These are phyloP conservation scores for Wasmannia auropunctata DNA, from an alignment of 1,140 invertebrate species.

Conservation along the genomic window DNA sequence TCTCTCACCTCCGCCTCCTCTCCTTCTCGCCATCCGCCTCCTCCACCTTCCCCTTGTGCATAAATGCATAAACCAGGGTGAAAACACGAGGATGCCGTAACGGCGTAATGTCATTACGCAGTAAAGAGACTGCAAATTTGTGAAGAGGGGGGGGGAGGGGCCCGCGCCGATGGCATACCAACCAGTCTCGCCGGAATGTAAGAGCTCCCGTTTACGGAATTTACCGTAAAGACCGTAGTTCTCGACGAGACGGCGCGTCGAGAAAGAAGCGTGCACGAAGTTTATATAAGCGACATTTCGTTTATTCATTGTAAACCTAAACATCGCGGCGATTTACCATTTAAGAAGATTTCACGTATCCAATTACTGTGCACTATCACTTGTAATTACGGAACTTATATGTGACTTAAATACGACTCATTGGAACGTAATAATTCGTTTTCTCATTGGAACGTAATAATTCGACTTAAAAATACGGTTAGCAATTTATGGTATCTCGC, in stretches of 20 bases:
- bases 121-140: constrained; percentile 72
- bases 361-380: neutral
- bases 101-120: constrained; percentile 72
- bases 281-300: neutral
- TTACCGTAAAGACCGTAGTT: constrained; percentile 44
- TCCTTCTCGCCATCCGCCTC: constrained; percentile 1
- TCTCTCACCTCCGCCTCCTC: constrained; percentile 41
- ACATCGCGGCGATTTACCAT: neutral
- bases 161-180: constrained; percentile 61
- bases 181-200: constrained; percentile 28
- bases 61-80: constrained; percentile 75
- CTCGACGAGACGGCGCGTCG: neutral
- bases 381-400: neutral
- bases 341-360: neutral
- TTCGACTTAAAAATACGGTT: neutral
- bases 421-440: neutral
- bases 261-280: constrained; percentile 4
- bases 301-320: neutral
- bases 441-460: neutral
- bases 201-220: constrained; percentile 17
- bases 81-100: constrained; percentile 74
- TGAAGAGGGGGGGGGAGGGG: no score
- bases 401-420: neutral
- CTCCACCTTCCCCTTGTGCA: constrained; percentile 49
- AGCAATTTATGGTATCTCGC: constrained; percentile 16